Conservation (phyloP, 1,140 invertebrate genomes). For the Asbolus verrucosus region DNA sequence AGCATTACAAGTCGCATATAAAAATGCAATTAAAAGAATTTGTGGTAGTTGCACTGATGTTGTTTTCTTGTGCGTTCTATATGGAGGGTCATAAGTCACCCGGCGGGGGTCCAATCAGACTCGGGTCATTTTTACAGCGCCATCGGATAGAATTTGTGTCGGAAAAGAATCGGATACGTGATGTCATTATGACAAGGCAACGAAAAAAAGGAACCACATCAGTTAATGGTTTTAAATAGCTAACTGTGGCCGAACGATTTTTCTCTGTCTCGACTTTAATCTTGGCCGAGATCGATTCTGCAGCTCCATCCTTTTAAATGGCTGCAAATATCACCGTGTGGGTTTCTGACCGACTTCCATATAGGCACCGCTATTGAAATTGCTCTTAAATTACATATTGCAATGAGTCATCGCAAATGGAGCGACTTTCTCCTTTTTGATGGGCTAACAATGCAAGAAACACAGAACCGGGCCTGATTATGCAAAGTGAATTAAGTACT, state of each 20-base stretch:
- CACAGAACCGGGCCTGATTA: neutral
- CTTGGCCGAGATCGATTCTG: neutral
- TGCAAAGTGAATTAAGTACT: neutral
- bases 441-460: neutral
- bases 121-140: neutral
- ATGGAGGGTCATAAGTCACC: constrained; percentile 25
- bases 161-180: constrained; percentile 18
- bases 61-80: constrained; percentile 30
- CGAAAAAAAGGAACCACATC: neutral
- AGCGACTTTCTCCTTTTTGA: neutral
- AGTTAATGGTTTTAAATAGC: constrained; percentile 6
- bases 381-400: constrained; percentile 3
- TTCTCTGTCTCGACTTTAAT: neutral
- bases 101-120: constrained; percentile 31
- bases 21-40: constrained; percentile 26
- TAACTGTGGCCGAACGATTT: neutral
- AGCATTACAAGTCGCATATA: constrained; percentile 6
- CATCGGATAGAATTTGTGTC: constrained; percentile 5
- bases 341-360: constrained; percentile 6
- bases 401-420: neutral
- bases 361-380: neutral
- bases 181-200: neutral
- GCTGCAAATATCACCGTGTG: neutral
- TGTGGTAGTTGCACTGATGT: constrained; percentile 18
- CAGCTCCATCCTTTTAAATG: neutral